Evolutionary conservation across 2,113 vertebrate genomes (phyloP).

Genomic region (Spermophilus dauricus): DNA sequence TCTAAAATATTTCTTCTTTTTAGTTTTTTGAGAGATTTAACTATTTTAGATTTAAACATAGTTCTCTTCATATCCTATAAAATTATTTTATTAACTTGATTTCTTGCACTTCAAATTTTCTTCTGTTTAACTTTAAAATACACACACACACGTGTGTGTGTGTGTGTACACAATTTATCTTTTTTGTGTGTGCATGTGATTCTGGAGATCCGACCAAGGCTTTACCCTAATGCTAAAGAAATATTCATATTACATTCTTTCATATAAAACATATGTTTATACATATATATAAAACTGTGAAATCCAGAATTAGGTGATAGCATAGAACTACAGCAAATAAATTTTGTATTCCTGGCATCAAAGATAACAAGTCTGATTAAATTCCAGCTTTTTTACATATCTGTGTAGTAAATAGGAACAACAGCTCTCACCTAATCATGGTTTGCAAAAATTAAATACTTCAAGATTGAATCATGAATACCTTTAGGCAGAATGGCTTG

Average conservation of each 20-base stretch:
- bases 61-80: neutral
- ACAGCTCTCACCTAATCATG: neutral
- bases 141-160: no score
- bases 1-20: neutral
- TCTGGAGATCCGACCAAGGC: neutral
- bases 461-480: neutral
- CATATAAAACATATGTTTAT: neutral
- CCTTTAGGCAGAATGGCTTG: neutral
- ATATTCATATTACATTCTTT: neutral
- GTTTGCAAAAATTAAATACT: neutral
- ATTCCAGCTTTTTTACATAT: neutral
- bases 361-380: neutral
- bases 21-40: neutral
- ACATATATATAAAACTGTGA: no score
- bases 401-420: neutral
- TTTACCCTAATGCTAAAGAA: neutral
- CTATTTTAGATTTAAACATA: neutral
- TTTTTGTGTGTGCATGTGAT: neutral
- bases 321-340: neutral
- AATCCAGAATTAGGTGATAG: neutral
- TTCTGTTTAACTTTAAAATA: neutral
- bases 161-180: neutral
- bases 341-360: neutral
- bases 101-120: neutral
- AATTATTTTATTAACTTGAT: neutral